These are phyloP conservation scores for Xiphias gladius DNA, from an alignment of 2,113 vertebrate species.

Conservation along the genomic window DNA sequence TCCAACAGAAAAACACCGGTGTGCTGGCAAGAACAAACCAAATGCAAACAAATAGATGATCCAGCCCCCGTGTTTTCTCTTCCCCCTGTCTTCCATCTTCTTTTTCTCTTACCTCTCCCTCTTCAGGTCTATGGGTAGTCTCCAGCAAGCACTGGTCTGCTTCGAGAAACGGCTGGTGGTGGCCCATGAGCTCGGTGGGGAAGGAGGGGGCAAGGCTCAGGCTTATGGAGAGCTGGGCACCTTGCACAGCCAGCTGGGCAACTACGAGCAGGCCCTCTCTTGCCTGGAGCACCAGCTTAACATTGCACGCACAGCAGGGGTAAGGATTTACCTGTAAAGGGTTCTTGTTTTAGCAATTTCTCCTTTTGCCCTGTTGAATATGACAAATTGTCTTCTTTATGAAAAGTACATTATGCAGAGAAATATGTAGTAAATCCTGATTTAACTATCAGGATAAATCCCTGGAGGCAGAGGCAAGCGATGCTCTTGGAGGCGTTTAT, in stretches of 20 bases:
- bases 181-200: constrained; percentile 94
- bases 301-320: constrained; percentile 86
- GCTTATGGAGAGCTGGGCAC: constrained; percentile 96
- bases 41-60: background rate
- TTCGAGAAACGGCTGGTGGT: constrained; percentile 97
- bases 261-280: constrained; percentile 95
- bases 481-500: constrained; percentile 91
- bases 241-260: constrained; percentile 95
- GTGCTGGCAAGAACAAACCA: background rate
- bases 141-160: constrained; percentile 97
- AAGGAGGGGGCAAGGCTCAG: constrained; percentile 93
- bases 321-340: constrained; percentile 24
- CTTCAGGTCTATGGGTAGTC: constrained; percentile 91
- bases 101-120: background rate
- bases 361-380: background rate
- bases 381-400: background rate
- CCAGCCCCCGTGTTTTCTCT: background rate
- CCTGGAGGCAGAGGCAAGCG: constrained; percentile 93
- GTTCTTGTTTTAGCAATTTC: background rate
- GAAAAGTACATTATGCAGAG: background rate
- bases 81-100: background rate
- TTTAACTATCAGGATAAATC: constrained; percentile 87
- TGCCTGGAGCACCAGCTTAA: constrained; percentile 95
- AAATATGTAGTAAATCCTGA: constrained; percentile 53
- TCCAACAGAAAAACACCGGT: background rate